These are phyloP conservation scores for Cataglyphis rosenhaueri DNA, from an alignment of 2,888 invertebrate species.

Conservation along the genomic window DNA sequence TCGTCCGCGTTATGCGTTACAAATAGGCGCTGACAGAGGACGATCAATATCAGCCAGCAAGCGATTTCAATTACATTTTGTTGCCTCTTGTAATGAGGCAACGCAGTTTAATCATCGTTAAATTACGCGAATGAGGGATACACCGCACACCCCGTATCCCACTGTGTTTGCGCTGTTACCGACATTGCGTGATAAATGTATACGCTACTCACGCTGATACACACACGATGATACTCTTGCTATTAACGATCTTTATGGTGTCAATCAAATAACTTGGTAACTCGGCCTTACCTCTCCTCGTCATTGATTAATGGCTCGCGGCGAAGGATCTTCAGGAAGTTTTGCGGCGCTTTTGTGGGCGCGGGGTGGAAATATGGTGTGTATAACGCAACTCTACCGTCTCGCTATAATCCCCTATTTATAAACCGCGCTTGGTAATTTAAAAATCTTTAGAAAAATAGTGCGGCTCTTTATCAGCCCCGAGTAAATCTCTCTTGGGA, in stretches of 20 bases:
- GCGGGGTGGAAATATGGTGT: constrained; percentile 39
- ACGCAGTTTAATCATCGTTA: constrained; percentile 54
- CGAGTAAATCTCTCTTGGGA: constrained; percentile 29
- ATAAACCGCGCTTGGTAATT: constrained; percentile 52
- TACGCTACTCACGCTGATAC: constrained; percentile 46
- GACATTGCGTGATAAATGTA: constrained; percentile 55
- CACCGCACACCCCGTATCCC: not conserved
- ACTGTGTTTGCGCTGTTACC: constrained; percentile 47
- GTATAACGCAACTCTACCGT: constrained; percentile 9
- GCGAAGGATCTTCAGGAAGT: constrained; percentile 49
- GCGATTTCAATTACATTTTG: constrained; percentile 56
- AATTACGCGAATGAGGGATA: constrained; percentile 41
- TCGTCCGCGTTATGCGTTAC: constrained; percentile 38
- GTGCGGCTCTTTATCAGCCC: constrained; percentile 31
- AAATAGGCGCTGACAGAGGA: constrained; percentile 46
- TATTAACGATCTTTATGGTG: constrained; percentile 55
- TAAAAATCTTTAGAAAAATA: constrained; percentile 49
- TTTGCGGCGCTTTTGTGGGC: constrained; percentile 28
- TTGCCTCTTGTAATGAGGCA: constrained; percentile 53
- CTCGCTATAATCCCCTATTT: constrained; percentile 36
- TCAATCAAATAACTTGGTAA: constrained; percentile 54
- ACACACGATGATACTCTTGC: constrained; percentile 45
- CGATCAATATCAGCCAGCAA: constrained; percentile 44
- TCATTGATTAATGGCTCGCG: constrained; percentile 47
- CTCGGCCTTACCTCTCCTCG: constrained; percentile 28